Base-by-base conservation (phyloP, 2,113 vertebrate genomes). In the Origma solitaria region DNA sequence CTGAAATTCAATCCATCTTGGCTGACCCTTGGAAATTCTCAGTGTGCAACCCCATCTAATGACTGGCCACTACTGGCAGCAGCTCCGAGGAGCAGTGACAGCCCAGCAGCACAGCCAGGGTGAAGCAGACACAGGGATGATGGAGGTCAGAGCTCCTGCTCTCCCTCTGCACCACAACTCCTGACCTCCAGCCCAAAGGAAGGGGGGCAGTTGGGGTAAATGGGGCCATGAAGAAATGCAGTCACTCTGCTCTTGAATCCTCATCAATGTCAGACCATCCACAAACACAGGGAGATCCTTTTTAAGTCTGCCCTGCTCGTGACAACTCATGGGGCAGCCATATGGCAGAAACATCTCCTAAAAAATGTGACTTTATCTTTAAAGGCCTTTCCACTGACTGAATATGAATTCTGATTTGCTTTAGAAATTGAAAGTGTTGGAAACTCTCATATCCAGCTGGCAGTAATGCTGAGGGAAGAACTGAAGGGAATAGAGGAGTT, bases 351-450 rank as follows among this genome's bases (percentile, higher is more conserved):
- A 57, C 4, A 38, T 15, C 44, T 61, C 53, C 62, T 75, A 17
- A 69, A 94, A 92, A 73, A 69, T 1, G 7, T 31, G 54, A 23
- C 37, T 62, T 79, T 10, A 5, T 23, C 38, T 65, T 61, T 50
- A 56, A 91, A 72, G 57, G 33, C 13, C 9, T 86, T 90, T 61
- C 78, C n/a, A 80, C n/a, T 86, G 56, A 94, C 82, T n/a, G 35
- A 51, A 10, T 42, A 15, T 42, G 27, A 60, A 72, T 95, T 97
- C 68, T 93, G 38, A 69, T 96, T 88, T 83, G 21, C 49, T 73
- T 60, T 96, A 99, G 99, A 99, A 97, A 98, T 98, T 5, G 99
- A 99, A 97, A 99, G 96, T 1, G 97, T 99, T 47, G 99, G 99
- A 69, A 99, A 99, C 70, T 96, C 99, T 44, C 99, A 99, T 79